Percentiles rank a stretch among this genome's conserved stretches.
phyloP scores from a whole-genome alignment of 2,888 invertebrate species.

The Phorcus lineatus region DNA sequence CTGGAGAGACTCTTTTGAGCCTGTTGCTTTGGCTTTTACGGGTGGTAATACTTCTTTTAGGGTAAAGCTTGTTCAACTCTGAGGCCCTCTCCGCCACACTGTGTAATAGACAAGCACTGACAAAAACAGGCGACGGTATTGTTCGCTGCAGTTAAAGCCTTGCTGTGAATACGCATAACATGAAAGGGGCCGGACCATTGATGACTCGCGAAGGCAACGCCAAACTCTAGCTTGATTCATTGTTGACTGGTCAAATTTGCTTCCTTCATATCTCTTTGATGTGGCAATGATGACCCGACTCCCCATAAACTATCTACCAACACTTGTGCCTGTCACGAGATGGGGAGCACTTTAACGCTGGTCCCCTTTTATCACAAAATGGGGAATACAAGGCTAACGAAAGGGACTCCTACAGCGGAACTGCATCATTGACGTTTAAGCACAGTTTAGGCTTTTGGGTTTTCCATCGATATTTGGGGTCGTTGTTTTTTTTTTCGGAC shows the following conservation, averaged over 20 bases:
- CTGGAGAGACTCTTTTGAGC: background rate
- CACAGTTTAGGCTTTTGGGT: too few relatives aligned
- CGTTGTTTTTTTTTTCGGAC: too few relatives aligned
- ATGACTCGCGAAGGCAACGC: background rate
- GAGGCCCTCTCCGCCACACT: background rate
- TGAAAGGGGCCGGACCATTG: background rate
- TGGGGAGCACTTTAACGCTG: background rate
- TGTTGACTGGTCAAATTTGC: conserved; percentile 8
- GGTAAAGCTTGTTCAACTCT: background rate
- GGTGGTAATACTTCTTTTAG: background rate
- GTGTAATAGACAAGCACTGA: background rate
- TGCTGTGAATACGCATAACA: background rate
- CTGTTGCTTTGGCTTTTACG: background rate
- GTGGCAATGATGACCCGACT: background rate
- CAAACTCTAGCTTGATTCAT: background rate
- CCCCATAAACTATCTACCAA: conserved; percentile 5
- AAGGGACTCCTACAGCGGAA: background rate
- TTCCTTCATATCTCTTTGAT: background rate
- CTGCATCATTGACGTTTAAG: background rate
- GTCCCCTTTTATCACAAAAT: background rate
- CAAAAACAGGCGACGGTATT: background rate
- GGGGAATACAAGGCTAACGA: background rate
- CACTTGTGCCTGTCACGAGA: background rate
- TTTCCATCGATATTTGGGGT: too few relatives aligned
- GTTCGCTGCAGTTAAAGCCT: background rate